Evolutionary conservation across 2,888 invertebrate genomes (phyloP).

Genomic region (Ormia ochracea): DNA sequence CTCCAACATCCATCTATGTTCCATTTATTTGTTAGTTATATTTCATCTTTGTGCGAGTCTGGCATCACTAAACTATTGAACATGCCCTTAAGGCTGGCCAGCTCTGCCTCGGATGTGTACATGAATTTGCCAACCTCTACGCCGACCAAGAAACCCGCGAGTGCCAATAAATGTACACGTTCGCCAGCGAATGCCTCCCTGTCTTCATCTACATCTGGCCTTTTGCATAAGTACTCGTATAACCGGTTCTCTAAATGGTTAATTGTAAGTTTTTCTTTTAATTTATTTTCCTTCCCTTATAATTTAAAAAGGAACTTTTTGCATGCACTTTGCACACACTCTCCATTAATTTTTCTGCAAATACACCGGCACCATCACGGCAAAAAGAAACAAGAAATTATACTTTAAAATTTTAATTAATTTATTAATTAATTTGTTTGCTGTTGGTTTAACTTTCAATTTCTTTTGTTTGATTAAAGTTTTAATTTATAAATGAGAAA

Average conservation of each 20-base stretch:
- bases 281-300: neutral
- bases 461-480: too few relatives aligned
- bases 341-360: neutral
- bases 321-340: neutral
- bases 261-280: constrained; percentile 50
- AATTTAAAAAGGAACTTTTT: neutral
- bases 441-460: too few relatives aligned
- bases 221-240: constrained; percentile 45
- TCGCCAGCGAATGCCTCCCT: constrained; percentile 12
- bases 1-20: constrained; percentile 25
- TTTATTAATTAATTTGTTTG: too few relatives aligned
- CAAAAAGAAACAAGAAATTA: too few relatives aligned
- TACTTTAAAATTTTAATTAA: too few relatives aligned
- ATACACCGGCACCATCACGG: too few relatives aligned
- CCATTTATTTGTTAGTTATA: constrained; percentile 17
- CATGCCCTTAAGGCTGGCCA: constrained; percentile 52
- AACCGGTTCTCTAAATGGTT: constrained; percentile 54
- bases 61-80: constrained; percentile 32
- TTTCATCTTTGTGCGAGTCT: constrained; percentile 28
- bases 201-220: constrained; percentile 42
- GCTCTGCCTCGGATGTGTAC: constrained; percentile 37
- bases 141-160: constrained; percentile 26
- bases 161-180: constrained; percentile 12
- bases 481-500: too few relatives aligned
- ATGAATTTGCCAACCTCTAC: constrained; percentile 43